Conservation (phyloP, 2,888 invertebrate species). For the Eupithecia insigniata region DNA sequence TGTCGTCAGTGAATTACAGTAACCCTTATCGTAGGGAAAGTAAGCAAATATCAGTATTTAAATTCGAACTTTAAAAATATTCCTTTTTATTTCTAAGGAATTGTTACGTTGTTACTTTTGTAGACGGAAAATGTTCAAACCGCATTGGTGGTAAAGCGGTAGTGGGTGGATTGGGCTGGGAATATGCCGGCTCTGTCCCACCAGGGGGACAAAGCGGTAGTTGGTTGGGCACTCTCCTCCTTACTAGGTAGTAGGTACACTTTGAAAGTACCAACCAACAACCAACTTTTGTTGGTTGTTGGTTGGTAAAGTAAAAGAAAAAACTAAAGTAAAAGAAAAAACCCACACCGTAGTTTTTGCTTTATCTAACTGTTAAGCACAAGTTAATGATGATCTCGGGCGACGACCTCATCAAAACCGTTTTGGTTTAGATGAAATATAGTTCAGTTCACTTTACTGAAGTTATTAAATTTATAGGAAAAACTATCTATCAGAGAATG, state of each 20-base stretch:
- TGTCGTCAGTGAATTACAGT: no score
- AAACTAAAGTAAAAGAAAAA: conserved; percentile 20
- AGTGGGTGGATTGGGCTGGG: no score
- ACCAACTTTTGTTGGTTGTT: no score
- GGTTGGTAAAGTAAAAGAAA: conserved; percentile 14
- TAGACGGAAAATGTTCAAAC: no score
- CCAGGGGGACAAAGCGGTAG: no score
- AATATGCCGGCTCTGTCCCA: no score
- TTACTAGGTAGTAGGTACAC: background rate
- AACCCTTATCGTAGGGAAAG: no score
- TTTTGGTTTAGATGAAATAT: background rate
- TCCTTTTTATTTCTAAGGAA: no score
- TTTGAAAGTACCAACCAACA: background rate
- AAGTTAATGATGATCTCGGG: conserved; percentile 28
- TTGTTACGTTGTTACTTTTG: no score
- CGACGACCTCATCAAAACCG: conserved; percentile 24
- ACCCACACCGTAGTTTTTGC: conserved; percentile 28
- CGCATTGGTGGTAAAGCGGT: no score
- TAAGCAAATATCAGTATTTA: no score
- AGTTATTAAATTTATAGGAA: background rate
- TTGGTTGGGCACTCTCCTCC: background rate
- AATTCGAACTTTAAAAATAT: no score
- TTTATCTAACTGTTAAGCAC: conserved; percentile 30
- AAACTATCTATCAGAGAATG: background rate
- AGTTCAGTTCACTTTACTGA: background rate